Evolutionary conservation across 2,888 invertebrate genomes (phyloP), one percentile per base, ranked within the genome.

Genomic region (Meiosimyza decipiens): DNA sequence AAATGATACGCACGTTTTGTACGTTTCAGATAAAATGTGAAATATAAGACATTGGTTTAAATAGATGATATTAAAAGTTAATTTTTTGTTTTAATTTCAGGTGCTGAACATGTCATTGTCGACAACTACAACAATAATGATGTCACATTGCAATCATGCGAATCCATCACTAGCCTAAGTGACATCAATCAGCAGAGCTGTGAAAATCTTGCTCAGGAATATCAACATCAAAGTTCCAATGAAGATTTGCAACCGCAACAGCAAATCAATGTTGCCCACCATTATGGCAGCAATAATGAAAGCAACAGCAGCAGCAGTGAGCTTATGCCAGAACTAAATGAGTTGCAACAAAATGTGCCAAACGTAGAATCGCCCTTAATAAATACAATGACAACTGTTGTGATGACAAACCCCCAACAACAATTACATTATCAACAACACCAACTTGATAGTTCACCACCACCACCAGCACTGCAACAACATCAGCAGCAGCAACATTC

Each of bases 401-500:
- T 71, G 13, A 12, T 52, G 16, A n/a, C 55, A 6, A 71, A 65
- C 6, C 69, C 63, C 28, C 72, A 72, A 65, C 71, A 68, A 40
- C 68, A 72, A 63, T 63, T 57, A 15, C 71, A 57, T 33, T 55
- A 59, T 33, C 69, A 62, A 47, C 57, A 75, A 13, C 71, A 73
- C 5, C 71, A 72, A 54, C 55, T 59, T 7, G 47, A 68, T 15
- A 73, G 72, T n/a, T 72, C 73, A 67, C 0, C 74, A 73, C 0
- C 71, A 76, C n/a, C 74, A 78, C 59, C 78, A 79, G 3, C 79
- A 80, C 73, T 67, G 0, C 74, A 73, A 1, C 71, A 76, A n/a
- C 74, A 78, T 57, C 78, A 79, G 3, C 79, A 80, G 3, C 79
- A 76, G n/a, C 74, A 77, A 18, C 76, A 76, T 7, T 76, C 72